phyloP scores from a whole-genome alignment of 2,888 invertebrate species.

The Amblyjoppa fuscipennis region DNA sequence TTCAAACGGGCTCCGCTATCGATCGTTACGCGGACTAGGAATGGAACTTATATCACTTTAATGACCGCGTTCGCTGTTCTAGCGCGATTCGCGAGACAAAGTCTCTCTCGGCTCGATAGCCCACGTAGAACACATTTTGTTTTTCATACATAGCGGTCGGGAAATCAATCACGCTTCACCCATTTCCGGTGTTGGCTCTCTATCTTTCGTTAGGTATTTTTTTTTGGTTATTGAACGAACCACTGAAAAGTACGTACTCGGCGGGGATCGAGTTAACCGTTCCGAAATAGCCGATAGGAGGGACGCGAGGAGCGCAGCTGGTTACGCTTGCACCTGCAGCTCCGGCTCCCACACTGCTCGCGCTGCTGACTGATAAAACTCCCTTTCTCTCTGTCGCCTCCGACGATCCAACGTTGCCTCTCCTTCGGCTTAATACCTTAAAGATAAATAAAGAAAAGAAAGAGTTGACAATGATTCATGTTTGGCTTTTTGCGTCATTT shows the following conservation, averaged over 20 bases:
- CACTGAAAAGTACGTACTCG: conserved; percentile 25
- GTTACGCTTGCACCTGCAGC: conserved; percentile 49
- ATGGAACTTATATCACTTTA: conserved; percentile 32
- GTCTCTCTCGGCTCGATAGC: background rate
- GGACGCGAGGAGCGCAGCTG: conserved; percentile 28
- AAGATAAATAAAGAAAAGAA: background rate
- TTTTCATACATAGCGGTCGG: conserved; percentile 25
- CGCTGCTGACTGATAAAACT: conserved; percentile 4
- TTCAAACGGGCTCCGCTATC: conserved; percentile 52
- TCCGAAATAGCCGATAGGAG: conserved; percentile 21
- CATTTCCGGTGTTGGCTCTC: conserved; percentile 62
- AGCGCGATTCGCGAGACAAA: background rate
- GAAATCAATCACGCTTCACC: conserved; percentile 69
- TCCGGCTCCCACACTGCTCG: conserved; percentile 30
- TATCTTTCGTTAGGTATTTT: conserved; percentile 19
- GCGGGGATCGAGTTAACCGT: conserved; percentile 17
- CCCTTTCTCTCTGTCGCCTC: conserved; percentile 6
- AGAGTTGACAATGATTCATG: conserved; percentile 19
- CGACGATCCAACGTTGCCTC: background rate
- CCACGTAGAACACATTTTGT: background rate
- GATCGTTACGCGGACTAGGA: conserved; percentile 39
- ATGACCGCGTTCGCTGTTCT: conserved; percentile 28
- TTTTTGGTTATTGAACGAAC: background rate
- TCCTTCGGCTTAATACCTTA: background rate
- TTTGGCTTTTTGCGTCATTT: background rate